Conservation (phyloP, 2,797 vertebrate genomes). For the Liparis tanakae region DNA sequence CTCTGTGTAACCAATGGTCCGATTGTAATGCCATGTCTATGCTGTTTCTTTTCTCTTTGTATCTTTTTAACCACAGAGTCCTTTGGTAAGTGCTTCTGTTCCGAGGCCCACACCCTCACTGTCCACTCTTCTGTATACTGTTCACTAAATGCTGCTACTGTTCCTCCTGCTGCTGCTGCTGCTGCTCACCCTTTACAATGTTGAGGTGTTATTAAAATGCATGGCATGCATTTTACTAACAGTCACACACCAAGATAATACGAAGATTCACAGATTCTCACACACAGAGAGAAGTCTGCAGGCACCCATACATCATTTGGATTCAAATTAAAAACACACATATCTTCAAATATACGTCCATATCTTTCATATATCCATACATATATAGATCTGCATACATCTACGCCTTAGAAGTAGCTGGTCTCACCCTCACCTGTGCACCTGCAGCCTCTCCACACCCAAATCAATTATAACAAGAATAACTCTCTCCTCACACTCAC, state of each 20-base stretch:
- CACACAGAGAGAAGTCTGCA: background rate
- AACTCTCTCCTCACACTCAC: conserved; percentile 72
- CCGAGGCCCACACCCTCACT: conserved; percentile 90
- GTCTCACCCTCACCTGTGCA: conserved; percentile 75
- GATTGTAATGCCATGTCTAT: conserved; percentile 98
- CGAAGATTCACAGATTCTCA: conserved; percentile 70
- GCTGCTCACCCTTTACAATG: conserved; percentile 90
- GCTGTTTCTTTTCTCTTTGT: conserved; percentile 99
- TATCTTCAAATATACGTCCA: conserved; percentile 29
- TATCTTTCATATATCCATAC: conserved; percentile 14
- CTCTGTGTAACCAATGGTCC: conserved; percentile 84
- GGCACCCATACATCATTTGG: conserved; percentile 24
- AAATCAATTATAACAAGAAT: conserved; percentile 51
- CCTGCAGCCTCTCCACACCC: conserved; percentile 75
- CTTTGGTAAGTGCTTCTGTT: conserved; percentile 99
- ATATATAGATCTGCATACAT: background rate
- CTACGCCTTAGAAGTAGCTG: conserved; percentile 61
- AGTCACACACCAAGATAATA: conserved; percentile 78
- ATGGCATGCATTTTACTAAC: conserved; percentile 98
- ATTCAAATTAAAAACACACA: conserved; percentile 15
- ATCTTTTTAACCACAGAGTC: conserved; percentile 99
- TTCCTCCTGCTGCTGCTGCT: conserved; percentile 87
- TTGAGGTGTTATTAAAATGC: conserved; percentile 91
- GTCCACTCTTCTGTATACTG: conserved; percentile 80
- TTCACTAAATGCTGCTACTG: conserved; percentile 80